Conservation (phyloP, 2,888 invertebrate species). For the Drosophila barbarae region DNA sequence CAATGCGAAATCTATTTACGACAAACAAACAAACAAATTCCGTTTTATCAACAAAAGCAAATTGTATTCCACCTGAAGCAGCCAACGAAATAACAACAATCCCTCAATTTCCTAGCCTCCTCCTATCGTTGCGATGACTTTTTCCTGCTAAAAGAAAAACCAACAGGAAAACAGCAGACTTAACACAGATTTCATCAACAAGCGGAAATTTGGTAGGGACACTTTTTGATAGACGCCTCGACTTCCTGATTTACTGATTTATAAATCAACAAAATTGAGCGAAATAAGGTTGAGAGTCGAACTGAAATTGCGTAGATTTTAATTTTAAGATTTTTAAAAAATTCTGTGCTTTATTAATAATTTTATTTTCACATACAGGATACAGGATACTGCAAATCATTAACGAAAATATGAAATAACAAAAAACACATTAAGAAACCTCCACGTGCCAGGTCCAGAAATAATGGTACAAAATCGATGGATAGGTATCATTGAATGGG, state of each 20-base stretch:
- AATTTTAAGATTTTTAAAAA: too few species aligned
- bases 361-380: too few species aligned
- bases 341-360: too few species aligned
- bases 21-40: slow-evolving; percentile 19
- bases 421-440: too few species aligned
- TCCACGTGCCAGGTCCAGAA: not conserved
- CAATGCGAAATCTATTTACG: slow-evolving; percentile 39
- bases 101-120: not conserved
- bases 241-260: slow-evolving; percentile 18
- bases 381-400: too few species aligned
- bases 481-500: slow-evolving; percentile 10
- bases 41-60: slow-evolving; percentile 25
- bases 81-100: slow-evolving; percentile 10
- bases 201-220: slow-evolving; percentile 10
- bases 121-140: not conserved
- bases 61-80: slow-evolving; percentile 11
- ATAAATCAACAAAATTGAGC: slow-evolving; percentile 12
- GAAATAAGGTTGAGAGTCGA: not conserved
- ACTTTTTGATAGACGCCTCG: slow-evolving; percentile 14
- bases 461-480: slow-evolving; percentile 16
- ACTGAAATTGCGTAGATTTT: too few species aligned
- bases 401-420: too few species aligned
- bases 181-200: slow-evolving; percentile 35
- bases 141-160: not conserved
- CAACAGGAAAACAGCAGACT: slow-evolving; percentile 19